phyloP scores from a whole-genome alignment of 35 echinoderm and acorn worm species.

The Apostichopus japonicus region DNA sequence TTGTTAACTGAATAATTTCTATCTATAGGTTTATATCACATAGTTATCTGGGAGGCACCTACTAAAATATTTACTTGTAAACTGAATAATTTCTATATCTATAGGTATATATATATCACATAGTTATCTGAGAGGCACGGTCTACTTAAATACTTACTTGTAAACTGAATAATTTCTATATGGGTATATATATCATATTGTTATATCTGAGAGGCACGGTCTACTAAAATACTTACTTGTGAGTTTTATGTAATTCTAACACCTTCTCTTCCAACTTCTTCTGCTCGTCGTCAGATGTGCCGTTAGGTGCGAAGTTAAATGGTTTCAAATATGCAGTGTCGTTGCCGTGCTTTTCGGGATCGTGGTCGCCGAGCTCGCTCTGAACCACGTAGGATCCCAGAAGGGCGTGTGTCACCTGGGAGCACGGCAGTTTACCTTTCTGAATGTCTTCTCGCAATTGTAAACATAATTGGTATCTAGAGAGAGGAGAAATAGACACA shows the following conservation, averaged over 20 bases:
- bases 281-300: slow-evolving; percentile 28
- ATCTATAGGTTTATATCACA: too few relatives aligned
- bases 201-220: too few relatives aligned
- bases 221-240: slow-evolving; percentile 67
- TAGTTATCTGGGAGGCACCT: too few relatives aligned
- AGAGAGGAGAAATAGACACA: slow-evolving; percentile 6
- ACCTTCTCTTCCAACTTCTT: slow-evolving; percentile 93
- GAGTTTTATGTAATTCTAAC: slow-evolving; percentile 96
- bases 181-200: too few relatives aligned
- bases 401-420: slow-evolving; percentile 91
- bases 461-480: slow-evolving; percentile 88
- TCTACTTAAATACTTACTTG: too few relatives aligned
- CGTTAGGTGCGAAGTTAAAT: slow-evolving; percentile 92
- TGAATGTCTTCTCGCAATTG: slow-evolving; percentile 97
- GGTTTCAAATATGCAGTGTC: slow-evolving; percentile 76
- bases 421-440: slow-evolving; percentile 92
- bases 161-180: too few relatives aligned
- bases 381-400: slow-evolving; percentile 97
- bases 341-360: slow-evolving; percentile 88
- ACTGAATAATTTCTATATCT: too few relatives aligned
- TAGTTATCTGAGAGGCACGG: too few relatives aligned
- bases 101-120: too few relatives aligned
- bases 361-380: slow-evolving; percentile 90
- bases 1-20: too few relatives aligned
- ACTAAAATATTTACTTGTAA: too few relatives aligned